A percentile compares a stretch with the other conserved stretches of the same genome.
Conservation (phyloP, 1,140 invertebrate species). For the Heliconius hermathena region DNA sequence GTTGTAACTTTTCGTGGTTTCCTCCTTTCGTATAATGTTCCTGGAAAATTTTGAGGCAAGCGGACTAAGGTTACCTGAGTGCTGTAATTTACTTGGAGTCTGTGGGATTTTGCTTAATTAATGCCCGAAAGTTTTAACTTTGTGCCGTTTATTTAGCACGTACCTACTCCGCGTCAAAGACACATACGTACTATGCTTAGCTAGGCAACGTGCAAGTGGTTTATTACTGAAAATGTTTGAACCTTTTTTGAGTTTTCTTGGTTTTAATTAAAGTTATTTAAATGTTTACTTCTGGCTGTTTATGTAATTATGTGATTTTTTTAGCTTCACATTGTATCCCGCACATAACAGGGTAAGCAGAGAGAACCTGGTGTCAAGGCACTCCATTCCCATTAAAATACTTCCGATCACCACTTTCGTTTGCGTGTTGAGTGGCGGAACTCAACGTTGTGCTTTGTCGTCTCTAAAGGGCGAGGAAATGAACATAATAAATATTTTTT, state of each 20-base stretch:
- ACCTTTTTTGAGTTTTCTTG: not conserved
- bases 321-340: too few relatives aligned
- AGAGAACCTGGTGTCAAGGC: too few relatives aligned
- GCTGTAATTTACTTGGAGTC: slow-evolving; percentile 54
- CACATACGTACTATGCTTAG: slow-evolving; percentile 29
- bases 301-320: not conserved
- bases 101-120: slow-evolving; percentile 49
- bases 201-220: slow-evolving; percentile 18
- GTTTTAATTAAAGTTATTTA: not conserved
- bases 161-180: slow-evolving; percentile 36
- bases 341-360: too few relatives aligned
- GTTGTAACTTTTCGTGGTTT: slow-evolving; percentile 52
- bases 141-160: slow-evolving; percentile 41
- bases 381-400: too few relatives aligned
- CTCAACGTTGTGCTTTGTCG: too few relatives aligned
- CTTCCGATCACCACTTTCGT: too few relatives aligned
- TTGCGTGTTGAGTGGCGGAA: too few relatives aligned
- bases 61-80: slow-evolving; percentile 51
- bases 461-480: too few relatives aligned
- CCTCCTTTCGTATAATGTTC: slow-evolving; percentile 57
- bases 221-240: slow-evolving; percentile 23
- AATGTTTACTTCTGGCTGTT: not conserved
- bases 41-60: slow-evolving; percentile 52
- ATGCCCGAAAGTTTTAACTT: slow-evolving; percentile 47
- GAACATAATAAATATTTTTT: too few relatives aligned